These are phyloP conservation scores for Aleiodes sp. DNA, from an alignment of 1,140 invertebrate genomes.

Conservation along the genomic window DNA sequence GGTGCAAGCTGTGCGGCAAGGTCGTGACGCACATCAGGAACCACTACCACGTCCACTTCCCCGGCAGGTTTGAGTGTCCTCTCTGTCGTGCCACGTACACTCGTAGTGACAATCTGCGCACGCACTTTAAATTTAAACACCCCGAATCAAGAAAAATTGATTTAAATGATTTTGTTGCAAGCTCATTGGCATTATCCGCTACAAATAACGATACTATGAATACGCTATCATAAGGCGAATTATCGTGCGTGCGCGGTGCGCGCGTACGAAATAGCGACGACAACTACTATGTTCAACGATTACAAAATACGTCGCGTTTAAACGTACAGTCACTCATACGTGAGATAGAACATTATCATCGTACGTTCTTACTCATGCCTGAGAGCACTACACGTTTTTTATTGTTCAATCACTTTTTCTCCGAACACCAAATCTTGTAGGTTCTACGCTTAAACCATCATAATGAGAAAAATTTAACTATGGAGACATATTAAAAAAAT, in stretches of 20 bases:
- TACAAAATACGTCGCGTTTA: constrained; percentile 28
- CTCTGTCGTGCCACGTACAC: constrained; percentile 87
- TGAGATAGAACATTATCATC: constrained; percentile 25
- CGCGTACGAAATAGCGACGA: constrained; percentile 35
- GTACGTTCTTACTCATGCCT: constrained; percentile 22
- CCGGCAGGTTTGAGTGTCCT: constrained; percentile 86
- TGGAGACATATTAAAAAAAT: constrained; percentile 32
- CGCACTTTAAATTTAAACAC: constrained; percentile 90
- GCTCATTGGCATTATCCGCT: constrained; percentile 67
- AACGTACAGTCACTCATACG: constrained; percentile 28
- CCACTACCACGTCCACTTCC: constrained; percentile 91
- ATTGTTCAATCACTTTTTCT: constrained; percentile 49
- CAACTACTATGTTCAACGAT: constrained; percentile 27
- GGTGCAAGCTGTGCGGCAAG: constrained; percentile 90
- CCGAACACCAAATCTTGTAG: constrained; percentile 57
- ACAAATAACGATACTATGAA: constrained; percentile 67
- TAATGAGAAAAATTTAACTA: constrained; percentile 27
- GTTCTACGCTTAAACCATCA: constrained; percentile 49
- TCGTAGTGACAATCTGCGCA: constrained; percentile 86
- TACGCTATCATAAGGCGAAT: constrained; percentile 62
- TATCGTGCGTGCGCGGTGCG: constrained; percentile 42
- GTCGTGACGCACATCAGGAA: constrained; percentile 90
- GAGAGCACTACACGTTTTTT: constrained; percentile 34
- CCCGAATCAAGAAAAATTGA: constrained; percentile 86
- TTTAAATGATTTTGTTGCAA: constrained; percentile 65